phyloP scores from a whole-genome alignment of 2,888 invertebrate genomes.

The Spicauda simplicius region DNA sequence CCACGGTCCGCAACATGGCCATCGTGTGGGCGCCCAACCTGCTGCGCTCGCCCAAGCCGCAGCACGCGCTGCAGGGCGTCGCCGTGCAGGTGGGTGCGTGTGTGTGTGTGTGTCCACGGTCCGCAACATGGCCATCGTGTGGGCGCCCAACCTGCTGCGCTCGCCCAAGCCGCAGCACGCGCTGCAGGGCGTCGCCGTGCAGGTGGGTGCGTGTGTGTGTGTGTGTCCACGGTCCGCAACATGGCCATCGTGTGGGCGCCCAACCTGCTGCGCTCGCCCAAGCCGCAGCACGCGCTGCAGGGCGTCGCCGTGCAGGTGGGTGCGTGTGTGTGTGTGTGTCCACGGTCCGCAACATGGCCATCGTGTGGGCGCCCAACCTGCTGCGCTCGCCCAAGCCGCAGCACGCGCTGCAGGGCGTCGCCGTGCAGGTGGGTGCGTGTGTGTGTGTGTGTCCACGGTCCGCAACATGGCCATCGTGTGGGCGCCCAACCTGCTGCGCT shows the following conservation, averaged over 20 bases:
- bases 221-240: conserved; percentile 95
- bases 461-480: conserved; percentile 99
- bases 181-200: conserved; percentile 92
- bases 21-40: conserved; percentile 99
- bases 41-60: conserved; percentile 95
- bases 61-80: conserved; percentile 94
- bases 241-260: conserved; percentile 99
- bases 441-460: conserved; percentile 87
- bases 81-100: conserved; percentile 85
- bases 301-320: conserved; percentile 91
- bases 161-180: conserved; percentile 96
- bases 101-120: conserved; percentile 87
- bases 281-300: conserved; percentile 94
- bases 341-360: conserved; percentile 98
- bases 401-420: conserved; percentile 94
- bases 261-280: conserved; percentile 96
- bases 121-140: conserved; percentile 98
- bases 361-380: conserved; percentile 99
- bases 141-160: conserved; percentile 98
- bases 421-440: conserved; percentile 84
- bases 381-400: conserved; percentile 96
- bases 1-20: conserved; percentile 98
- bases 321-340: too few relatives aligned
- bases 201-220: conserved; percentile 62
- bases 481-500: conserved; percentile 98